Evolutionary conservation across 2,888 invertebrate genomes (phyloP).

Genomic region (Himalopsyche anomala): DNA sequence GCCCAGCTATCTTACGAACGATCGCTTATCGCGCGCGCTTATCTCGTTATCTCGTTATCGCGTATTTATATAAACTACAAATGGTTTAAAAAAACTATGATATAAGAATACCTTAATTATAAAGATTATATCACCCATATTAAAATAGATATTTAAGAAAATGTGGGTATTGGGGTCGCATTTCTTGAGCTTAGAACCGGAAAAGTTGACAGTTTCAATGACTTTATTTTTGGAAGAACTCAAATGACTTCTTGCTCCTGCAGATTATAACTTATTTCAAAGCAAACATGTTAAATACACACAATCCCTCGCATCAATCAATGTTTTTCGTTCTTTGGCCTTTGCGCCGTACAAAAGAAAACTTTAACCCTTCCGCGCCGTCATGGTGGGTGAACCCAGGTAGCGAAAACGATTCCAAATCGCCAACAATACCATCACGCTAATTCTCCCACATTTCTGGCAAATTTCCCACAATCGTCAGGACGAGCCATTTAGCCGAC

Average conservation of each 20-base stretch:
- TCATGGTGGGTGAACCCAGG: not conserved
- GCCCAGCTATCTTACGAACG: too few relatives aligned
- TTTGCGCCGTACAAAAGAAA: not conserved
- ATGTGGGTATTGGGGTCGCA: too few relatives aligned
- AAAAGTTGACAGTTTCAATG: too few relatives aligned
- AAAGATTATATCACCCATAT: too few relatives aligned
- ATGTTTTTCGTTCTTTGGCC: slow-evolving; percentile 6
- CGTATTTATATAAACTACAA: too few relatives aligned
- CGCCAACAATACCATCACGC: not conserved
- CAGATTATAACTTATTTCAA: slow-evolving; percentile 12
- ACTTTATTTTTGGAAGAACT: not conserved
- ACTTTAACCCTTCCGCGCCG: not conserved
- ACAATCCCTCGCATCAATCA: not conserved
- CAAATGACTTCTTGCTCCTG: not conserved
- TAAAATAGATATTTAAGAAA: too few relatives aligned
- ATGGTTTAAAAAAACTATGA: too few relatives aligned
- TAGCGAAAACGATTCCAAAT: not conserved
- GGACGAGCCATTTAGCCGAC: not conserved
- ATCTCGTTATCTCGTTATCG: too few relatives aligned
- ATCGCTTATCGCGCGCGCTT: too few relatives aligned
- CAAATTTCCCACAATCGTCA: not conserved
- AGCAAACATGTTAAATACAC: not conserved
- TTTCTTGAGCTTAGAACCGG: too few relatives aligned
- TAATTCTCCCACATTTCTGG: not conserved
- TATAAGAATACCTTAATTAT: too few relatives aligned